Percentiles rank a stretch among this genome's conserved stretches.
phyloP scores from a whole-genome alignment of 2,797 vertebrate genomes.

The Sandelia bainsii region DNA sequence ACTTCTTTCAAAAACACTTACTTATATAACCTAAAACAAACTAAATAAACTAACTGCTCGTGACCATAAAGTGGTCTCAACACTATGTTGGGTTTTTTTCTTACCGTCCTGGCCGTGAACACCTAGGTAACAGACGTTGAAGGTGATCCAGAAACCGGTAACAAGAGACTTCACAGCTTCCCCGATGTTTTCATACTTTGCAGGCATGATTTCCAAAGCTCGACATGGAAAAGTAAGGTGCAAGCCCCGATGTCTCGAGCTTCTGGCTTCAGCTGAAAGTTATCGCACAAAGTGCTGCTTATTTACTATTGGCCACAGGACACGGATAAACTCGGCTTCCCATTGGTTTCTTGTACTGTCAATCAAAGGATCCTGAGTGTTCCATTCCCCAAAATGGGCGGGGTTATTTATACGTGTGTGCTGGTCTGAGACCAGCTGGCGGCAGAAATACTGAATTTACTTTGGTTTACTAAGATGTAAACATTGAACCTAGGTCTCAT shows the following conservation, averaged over 20 bases:
- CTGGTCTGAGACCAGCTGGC: conserved; percentile 49
- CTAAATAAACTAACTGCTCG: background rate
- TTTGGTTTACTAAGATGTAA: background rate
- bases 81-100: conserved; percentile 35
- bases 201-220: conserved; percentile 76
- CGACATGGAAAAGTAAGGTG: conserved; percentile 48
- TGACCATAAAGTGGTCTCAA: background rate
- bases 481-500: background rate
- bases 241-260: conserved; percentile 37
- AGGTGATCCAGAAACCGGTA: conserved; percentile 66
- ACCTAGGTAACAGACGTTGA: conserved; percentile 51
- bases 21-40: too few relatives aligned
- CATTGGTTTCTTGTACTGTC: conserved; percentile 74
- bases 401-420: conserved; percentile 11
- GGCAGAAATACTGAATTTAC: background rate
- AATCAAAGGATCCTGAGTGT: conserved; percentile 62
- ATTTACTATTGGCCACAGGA: conserved; percentile 70
- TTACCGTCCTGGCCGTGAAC: conserved; percentile 83
- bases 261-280: conserved; percentile 51
- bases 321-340: conserved; percentile 12
- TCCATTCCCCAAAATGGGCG: conserved; percentile 65
- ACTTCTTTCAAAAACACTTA: too few relatives aligned
- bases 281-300: conserved; percentile 27
- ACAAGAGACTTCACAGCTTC: conserved; percentile 66
- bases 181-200: conserved; percentile 51